Evolutionary conservation across 2,797 vertebrate genomes (phyloP).

Genomic region (Capromys pilorides): DNA sequence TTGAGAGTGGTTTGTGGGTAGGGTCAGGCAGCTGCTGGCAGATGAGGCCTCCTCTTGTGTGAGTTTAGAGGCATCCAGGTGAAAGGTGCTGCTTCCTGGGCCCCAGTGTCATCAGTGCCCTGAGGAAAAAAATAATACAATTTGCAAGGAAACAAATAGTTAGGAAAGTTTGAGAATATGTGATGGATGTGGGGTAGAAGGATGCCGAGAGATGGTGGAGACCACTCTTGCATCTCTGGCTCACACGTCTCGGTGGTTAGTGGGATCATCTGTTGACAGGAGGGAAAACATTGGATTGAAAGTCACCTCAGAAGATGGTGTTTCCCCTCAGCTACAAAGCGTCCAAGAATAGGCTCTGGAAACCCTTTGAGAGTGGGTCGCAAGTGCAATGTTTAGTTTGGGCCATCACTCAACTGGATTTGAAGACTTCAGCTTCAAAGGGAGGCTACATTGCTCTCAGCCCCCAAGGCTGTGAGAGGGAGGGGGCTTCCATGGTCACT

Average conservation of each 20-base stretch:
- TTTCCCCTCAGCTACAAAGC: not conserved
- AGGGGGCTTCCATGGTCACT: not conserved
- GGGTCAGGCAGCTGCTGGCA: not conserved
- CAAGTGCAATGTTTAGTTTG: not conserved
- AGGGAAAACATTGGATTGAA: not conserved
- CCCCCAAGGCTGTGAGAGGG: too few species aligned
- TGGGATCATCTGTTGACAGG: not conserved
- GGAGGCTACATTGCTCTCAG: not conserved
- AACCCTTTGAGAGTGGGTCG: not conserved
- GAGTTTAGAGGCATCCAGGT: not conserved
- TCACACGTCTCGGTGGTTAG: not conserved
- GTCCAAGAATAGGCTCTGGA: not conserved
- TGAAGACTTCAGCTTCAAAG: not conserved
- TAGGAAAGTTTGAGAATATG: not conserved
- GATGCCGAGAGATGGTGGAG: accelerated
- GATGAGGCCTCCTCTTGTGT: not conserved
- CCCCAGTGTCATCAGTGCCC: not conserved
- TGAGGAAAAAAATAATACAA: not conserved
- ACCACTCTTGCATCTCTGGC: not conserved
- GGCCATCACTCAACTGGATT: too few species aligned
- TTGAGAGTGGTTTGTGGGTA: not conserved
- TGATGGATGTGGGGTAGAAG: not conserved
- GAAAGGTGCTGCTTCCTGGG: not conserved
- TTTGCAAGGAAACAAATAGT: not conserved
- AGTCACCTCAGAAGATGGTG: not conserved